phyloP scores from a whole-genome alignment of 2,888 invertebrate species.

The Leptopterna dolabrata region DNA sequence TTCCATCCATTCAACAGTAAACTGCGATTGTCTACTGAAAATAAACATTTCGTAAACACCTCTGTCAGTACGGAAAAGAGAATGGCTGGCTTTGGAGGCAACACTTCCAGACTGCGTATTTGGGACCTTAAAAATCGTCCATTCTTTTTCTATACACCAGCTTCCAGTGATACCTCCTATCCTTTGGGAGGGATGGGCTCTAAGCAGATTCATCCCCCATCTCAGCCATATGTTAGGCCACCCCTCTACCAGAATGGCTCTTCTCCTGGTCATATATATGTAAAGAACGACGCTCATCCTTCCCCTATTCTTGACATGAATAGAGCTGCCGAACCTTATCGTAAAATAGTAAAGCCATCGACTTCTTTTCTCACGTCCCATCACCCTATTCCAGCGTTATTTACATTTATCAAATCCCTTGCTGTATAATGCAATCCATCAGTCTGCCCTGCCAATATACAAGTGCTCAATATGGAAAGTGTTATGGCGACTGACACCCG shows the following conservation, averaged over 20 bases:
- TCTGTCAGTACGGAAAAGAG: neutral
- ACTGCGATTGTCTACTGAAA: neutral
- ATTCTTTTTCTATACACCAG: slow-evolving; percentile 1
- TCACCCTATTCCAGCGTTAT: neutral
- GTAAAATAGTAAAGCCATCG: slow-evolving; percentile 24
- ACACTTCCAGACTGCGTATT: neutral
- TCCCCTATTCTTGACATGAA: slow-evolving; percentile 6
- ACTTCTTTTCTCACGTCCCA: neutral
- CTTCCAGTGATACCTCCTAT: neutral
- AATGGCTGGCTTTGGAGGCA: neutral
- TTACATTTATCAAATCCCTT: neutral
- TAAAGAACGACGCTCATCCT: neutral
- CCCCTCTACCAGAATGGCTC: slow-evolving; percentile 8
- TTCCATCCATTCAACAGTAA: no score
- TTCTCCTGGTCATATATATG: slow-evolving; percentile 17
- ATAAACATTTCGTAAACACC: neutral
- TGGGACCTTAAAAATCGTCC: neutral
- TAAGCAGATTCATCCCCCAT: slow-evolving; percentile 16
- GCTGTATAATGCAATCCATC: slow-evolving; percentile 12
- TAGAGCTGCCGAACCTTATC: slow-evolving; percentile 6
- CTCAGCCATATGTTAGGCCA: slow-evolving; percentile 14
- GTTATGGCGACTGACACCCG: no score
- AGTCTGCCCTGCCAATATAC: neutral
- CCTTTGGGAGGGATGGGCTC: neutral
- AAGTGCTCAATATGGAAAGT: neutral